phyloP scores from a whole-genome alignment of 1,140 invertebrate species.

The Drosophila nebulosa region DNA sequence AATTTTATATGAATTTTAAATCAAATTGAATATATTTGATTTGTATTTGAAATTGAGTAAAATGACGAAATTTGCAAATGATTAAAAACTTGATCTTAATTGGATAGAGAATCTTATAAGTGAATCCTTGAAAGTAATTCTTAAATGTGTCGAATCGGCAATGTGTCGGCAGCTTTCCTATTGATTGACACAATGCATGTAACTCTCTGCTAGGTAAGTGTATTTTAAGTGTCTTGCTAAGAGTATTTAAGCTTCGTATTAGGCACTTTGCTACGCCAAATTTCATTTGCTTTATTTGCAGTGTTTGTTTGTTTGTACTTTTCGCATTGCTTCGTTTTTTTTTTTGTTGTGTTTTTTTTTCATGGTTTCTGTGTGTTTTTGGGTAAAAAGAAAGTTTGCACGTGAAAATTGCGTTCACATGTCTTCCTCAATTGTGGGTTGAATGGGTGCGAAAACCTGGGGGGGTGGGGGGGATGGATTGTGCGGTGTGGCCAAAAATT shows the following conservation, averaged over 20 bases:
- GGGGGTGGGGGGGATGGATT: constrained; percentile 8
- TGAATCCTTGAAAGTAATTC: no score
- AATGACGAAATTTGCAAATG: no score
- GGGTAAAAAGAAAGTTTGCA: constrained; percentile 62
- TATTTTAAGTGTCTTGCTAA: constrained; percentile 6
- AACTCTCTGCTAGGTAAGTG: constrained; percentile 15
- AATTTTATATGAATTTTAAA: not conserved
- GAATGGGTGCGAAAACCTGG: not conserved
- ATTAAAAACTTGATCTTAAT: no score
- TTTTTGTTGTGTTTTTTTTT: constrained; percentile 13
- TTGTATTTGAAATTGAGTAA: not conserved
- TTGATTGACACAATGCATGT: not conserved
- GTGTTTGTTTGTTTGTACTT: constrained; percentile 39
- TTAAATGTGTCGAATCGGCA: no score
- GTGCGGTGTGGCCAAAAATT: constrained; percentile 35
- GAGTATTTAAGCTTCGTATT: constrained; percentile 33
- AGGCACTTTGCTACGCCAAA: constrained; percentile 10
- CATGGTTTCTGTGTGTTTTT: constrained; percentile 36
- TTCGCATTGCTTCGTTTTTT: constrained; percentile 18
- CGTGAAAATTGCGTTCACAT: constrained; percentile 74
- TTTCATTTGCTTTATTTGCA: constrained; percentile 60
- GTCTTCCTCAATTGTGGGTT: constrained; percentile 40
- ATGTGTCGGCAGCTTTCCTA: no score
- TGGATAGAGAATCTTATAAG: no score
- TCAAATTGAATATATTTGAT: not conserved